Base-by-base conservation (phyloP, 2,113 vertebrate genomes). In the Coracopsis vasa region DNA sequence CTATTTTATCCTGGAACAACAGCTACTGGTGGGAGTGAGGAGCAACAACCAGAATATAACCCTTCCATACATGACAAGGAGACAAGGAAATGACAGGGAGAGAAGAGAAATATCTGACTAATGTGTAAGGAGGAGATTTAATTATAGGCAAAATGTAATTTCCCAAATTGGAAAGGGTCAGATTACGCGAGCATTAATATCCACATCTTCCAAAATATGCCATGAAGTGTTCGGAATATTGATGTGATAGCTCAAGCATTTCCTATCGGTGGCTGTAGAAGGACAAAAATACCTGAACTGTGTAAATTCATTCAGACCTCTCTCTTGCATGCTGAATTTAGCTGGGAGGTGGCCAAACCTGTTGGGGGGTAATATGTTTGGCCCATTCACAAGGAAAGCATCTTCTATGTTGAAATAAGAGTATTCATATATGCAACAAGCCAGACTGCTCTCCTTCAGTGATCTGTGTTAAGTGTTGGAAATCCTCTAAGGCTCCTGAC, bases 21-120 rank as follows among this genome's bases (percentile, higher is more conserved):
- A 96, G 96, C 95, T 97, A 92, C 96, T 86, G 80, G 95, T 95
- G 80, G 83, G 95, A 95, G 88, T 94, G 86, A 89, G 79, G 86
- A 94, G 88, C 80, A 95, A 51, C 83, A 94, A 54, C 16, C 61
- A 86, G 82, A 74, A 90, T 85, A 95, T 41, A 94, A 80, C 77
- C 77, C 80, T 90, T 61, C 90, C 67, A 27, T 93, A 81, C 25
- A 45, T 81, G 88, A 95, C 77, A 85, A 71, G 89, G 56, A 96
- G 95, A 96, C 72, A 60, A 92, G 83, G 48, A 72, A 93, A 87
- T 89, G 95, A 94, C 86, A 87, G 80, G 62, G 83, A 95, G 70
- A 96, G 86, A 92, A 95, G 72, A 95, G 53, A 73, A 94, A 94
- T 95, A 94, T 81, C 85, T 1, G 0, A 73, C 83, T 90, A 74